phyloP scores from a whole-genome alignment of 2,888 invertebrate species.

The Meiosimyza platycephala region DNA sequence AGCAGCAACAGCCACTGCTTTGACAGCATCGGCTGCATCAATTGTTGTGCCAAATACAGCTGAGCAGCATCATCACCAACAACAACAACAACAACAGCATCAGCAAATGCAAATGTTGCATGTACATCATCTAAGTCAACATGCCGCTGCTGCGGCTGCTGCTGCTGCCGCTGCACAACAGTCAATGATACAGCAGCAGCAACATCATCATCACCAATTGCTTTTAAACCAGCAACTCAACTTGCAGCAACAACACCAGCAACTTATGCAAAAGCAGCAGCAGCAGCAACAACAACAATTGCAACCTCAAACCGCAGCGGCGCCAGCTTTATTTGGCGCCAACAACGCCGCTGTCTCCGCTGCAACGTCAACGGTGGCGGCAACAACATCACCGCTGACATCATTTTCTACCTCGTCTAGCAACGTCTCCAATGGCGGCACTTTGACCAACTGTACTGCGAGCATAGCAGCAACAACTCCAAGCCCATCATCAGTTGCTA shows the following conservation, averaged over 20 bases:
- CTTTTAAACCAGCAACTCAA: conserved; percentile 27
- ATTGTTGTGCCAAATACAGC: conserved; percentile 10
- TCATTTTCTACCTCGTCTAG: conserved; percentile 38
- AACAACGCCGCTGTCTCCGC: conserved; percentile 38
- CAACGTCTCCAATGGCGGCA: conserved; percentile 49
- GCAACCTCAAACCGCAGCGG: conserved; percentile 23
- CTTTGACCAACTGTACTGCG: conserved; percentile 43
- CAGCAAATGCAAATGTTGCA: conserved; percentile 43
- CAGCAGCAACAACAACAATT: conserved; percentile 16
- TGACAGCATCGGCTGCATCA: conserved; percentile 24
- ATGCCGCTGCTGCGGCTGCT: conserved; percentile 41
- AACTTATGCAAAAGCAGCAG: conserved; percentile 18
- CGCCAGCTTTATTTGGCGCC: conserved; percentile 20
- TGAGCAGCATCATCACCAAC: conserved; percentile 41
- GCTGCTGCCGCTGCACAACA: conserved; percentile 44
- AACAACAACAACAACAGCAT: conserved; percentile 44
- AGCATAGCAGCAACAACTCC: conserved; percentile 55
- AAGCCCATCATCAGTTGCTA: conserved; percentile 54
- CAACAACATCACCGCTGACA: conserved; percentile 20
- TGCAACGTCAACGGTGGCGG: conserved; percentile 30
- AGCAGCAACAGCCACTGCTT: conserved; percentile 19
- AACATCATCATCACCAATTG: conserved; percentile 33
- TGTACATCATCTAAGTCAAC: conserved; percentile 44
- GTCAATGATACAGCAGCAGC: conserved; percentile 33
- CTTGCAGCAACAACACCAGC: conserved; percentile 19